phyloP scores from a whole-genome alignment of 2,797 vertebrate species.

The Centropyge bicolor region DNA sequence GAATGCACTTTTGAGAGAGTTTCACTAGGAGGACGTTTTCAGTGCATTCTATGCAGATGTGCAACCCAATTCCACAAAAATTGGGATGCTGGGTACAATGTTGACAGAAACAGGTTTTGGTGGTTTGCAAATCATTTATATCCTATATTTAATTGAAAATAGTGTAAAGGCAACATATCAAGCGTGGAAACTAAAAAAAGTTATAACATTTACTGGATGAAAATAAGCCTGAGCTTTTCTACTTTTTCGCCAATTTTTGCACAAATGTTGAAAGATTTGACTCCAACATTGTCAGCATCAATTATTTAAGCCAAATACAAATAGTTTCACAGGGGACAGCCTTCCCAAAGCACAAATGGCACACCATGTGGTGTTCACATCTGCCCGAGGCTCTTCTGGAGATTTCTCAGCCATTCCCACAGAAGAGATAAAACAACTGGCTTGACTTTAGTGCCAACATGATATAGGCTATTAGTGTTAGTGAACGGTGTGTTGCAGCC shows the following conservation, averaged over 20 bases:
- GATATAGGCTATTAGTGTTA: constrained; percentile 29
- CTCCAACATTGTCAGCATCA: not conserved
- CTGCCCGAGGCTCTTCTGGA: constrained; percentile 11
- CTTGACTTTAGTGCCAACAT: constrained; percentile 22
- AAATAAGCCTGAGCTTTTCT: not conserved
- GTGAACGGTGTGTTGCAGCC: constrained; percentile 25
- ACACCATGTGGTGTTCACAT: constrained; percentile 23
- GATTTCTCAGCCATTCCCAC: constrained; percentile 22
- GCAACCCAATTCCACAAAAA: too few relatives aligned
- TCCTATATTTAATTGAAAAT: too few relatives aligned
- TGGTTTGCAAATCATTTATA: too few relatives aligned
- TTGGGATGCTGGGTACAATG: too few relatives aligned
- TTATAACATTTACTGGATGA: not conserved
- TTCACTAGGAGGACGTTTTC: not conserved
- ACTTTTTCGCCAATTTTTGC: not conserved
- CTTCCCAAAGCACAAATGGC: not conserved
- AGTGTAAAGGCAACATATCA: too few relatives aligned
- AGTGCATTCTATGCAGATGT: not conserved
- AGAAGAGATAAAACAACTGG: constrained; percentile 40
- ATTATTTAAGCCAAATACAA: not conserved
- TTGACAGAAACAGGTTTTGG: too few relatives aligned
- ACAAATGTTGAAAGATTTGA: not conserved
- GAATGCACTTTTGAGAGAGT: constrained; percentile 9
- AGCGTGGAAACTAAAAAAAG: too few relatives aligned
- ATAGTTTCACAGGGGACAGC: not conserved